Percentiles rank a stretch among this genome's conserved stretches.
Conservation (phyloP, 2,888 invertebrate species). For the Sarcophaga carnaria region DNA sequence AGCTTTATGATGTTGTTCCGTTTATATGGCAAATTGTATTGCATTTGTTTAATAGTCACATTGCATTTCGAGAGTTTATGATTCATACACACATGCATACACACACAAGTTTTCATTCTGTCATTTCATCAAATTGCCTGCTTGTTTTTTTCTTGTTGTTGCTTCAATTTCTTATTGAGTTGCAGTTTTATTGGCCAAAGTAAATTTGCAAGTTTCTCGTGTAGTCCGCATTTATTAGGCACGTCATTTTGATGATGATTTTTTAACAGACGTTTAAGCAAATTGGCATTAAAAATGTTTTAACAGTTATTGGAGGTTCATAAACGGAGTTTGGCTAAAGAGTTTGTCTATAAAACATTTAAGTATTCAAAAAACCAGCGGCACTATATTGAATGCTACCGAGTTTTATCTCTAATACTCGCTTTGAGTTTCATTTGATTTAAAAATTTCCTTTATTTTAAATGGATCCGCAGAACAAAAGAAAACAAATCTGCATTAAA, state of each 20-base stretch:
- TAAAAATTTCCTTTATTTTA: too few relatives aligned
- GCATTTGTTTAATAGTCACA: constrained; percentile 64
- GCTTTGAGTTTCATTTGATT: too few relatives aligned
- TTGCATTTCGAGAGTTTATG: constrained; percentile 62
- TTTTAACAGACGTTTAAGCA: not conserved
- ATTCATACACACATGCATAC: not conserved
- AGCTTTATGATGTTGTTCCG: constrained; percentile 44
- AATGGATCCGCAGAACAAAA: too few relatives aligned
- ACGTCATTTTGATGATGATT: constrained; percentile 1
- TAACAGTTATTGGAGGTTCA: not conserved
- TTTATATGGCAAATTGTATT: constrained; percentile 55
- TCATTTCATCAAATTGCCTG: not conserved
- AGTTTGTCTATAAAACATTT: not conserved
- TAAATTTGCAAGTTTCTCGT: constrained; percentile 18
- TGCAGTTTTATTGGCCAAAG: constrained; percentile 17
- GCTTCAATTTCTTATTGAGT: not conserved
- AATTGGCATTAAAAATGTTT: not conserved
- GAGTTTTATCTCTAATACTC: not conserved
- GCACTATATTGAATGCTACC: not conserved
- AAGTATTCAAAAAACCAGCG: not conserved
- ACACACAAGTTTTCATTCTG: constrained; percentile 21
- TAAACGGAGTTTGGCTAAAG: not conserved
- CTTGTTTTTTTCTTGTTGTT: not conserved
- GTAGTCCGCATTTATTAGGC: not conserved
- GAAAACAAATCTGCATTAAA: constrained; percentile 20